phyloP scores from a whole-genome alignment of 2,113 vertebrate species.

The Crocuta crocuta region DNA sequence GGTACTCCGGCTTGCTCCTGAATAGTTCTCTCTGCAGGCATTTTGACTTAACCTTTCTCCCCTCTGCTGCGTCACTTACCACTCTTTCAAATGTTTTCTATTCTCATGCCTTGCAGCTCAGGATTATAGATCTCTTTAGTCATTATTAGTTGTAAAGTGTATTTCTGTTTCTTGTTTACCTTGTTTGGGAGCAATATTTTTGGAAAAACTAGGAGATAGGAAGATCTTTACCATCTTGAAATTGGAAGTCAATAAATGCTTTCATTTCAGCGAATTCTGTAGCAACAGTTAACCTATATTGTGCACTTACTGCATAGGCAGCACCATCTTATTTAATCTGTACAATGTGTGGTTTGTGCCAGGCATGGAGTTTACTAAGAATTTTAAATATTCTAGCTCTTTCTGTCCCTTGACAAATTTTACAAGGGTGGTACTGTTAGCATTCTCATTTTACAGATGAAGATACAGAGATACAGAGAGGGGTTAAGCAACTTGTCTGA shows the following conservation, averaged over 20 bases:
- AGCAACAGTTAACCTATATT: neutral
- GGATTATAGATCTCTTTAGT: neutral
- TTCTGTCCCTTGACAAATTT: neutral
- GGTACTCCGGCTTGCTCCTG: neutral
- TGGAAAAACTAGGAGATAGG: neutral
- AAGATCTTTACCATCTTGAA: neutral
- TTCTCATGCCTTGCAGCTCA: neutral
- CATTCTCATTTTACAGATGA: neutral
- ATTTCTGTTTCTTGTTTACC: neutral
- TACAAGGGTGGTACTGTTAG: neutral
- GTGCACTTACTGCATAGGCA: neutral
- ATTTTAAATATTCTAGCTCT: neutral
- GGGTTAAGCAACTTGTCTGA: neutral
- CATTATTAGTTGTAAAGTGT: neutral
- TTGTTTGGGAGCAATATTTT: neutral
- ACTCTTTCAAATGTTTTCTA: neutral
- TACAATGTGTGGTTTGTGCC: neutral
- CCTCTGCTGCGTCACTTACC: neutral
- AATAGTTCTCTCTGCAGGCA: neutral
- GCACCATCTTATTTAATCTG: neutral
- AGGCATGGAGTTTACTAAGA: neutral
- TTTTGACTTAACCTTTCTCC: neutral
- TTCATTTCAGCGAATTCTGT: neutral
- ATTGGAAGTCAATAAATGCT: neutral
- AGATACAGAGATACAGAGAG: neutral